Evolutionary conservation across 1,140 invertebrate species (phyloP).

Genomic region (Periplaneta americana): DNA sequence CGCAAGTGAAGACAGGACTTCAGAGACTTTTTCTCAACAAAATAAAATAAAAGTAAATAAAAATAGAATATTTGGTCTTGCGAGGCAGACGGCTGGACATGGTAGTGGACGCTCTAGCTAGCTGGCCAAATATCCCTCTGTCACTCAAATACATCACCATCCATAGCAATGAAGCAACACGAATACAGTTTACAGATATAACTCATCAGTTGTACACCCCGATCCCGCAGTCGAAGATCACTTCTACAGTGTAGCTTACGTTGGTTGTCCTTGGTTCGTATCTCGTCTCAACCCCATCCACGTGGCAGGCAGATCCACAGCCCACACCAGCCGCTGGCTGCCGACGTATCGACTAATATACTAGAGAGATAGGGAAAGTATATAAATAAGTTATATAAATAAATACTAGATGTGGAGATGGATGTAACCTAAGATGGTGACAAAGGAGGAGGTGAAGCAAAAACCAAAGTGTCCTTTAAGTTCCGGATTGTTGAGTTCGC

Average conservation of each 20-base stretch:
- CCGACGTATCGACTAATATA: slow-evolving; percentile 8
- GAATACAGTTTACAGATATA: slow-evolving; percentile 30
- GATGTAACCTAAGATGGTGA: slow-evolving; percentile 15
- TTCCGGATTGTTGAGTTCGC: slow-evolving; percentile 20
- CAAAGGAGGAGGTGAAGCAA: slow-evolving; percentile 18
- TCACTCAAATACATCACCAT: neutral
- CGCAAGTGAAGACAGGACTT: slow-evolving; percentile 16
- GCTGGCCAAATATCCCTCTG: slow-evolving; percentile 4
- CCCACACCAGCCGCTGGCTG: neutral
- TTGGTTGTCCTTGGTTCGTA: neutral
- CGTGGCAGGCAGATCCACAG: neutral
- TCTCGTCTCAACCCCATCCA: neutral
- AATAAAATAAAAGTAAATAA: slow-evolving; percentile 4
- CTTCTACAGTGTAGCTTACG: neutral
- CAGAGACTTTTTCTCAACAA: neutral
- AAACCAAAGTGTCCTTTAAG: slow-evolving; percentile 24
- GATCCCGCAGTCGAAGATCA: neutral
- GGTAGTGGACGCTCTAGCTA: slow-evolving; percentile 5
- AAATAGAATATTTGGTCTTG: slow-evolving; percentile 4
- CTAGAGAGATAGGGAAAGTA: slow-evolving; percentile 5
- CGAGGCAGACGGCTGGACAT: slow-evolving; percentile 12
- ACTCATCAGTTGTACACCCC: neutral
- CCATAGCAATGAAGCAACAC: slow-evolving; percentile 18
- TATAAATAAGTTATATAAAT: slow-evolving; percentile 14
- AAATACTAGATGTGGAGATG: slow-evolving; percentile 16